Evolutionary conservation across 2,113 vertebrate species (phyloP), one percentile per base, ranked within the genome.

Genomic region (Gasterosteus nipponicus): DNA sequence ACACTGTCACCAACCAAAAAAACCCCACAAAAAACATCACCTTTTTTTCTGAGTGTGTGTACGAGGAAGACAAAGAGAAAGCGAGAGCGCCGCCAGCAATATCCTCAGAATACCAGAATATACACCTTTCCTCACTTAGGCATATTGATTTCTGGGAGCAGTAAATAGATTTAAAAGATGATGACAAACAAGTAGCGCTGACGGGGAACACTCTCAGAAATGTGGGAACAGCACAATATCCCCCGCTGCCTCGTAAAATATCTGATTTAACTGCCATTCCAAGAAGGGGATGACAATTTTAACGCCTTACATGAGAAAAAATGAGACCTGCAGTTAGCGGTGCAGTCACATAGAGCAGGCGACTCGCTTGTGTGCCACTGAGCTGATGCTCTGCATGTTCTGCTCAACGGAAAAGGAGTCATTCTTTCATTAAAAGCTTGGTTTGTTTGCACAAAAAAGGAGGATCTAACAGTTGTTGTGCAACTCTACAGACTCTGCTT

Each of bases 81-180:
- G 81, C 62, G 86, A 82, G 66, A 44, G 51, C 67, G 87, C 82
- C 65, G 68, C 64, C 42, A 86, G 85, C 79, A 80, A 79, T 84
- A 91, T 89, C 87, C 81, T 84, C 69, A 87, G 81, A 92, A 90
- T 89, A 88, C 89, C 69, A 87, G 81, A 92, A 90, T 89, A 88
- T 89, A 83, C 90, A 90, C 90, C 91, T 93, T 92, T 92, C 85
- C 89, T 91, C 92, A 94, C 94, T 94, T 94, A 93, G 90, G 83
- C 54, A 59, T 91, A 95, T 94, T 93, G 94, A 95, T 95, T 93
- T 88, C 87, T 78, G 66, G 65, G 78, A 90, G 90, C 91, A 93
- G 93, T 93, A 94, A 94, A 94, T 94, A 94, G 93, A 94, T 94
- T 93, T 93, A 86, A 91, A 93, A 92, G 89, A 94, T 90, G 92